Evolutionary conservation across 1,140 invertebrate genomes (phyloP).

Genomic region (Drosophila leontia): DNA sequence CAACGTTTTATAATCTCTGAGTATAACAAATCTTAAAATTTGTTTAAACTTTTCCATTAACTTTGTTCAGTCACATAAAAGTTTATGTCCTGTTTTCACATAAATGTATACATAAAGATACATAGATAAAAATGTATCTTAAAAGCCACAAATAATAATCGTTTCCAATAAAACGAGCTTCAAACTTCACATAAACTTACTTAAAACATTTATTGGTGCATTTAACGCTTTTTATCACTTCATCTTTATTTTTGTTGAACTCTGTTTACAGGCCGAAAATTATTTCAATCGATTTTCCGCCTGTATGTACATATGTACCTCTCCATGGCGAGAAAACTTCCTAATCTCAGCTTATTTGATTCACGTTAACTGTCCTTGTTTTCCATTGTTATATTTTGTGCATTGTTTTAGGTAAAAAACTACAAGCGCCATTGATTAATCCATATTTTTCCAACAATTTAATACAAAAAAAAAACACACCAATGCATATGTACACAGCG

Average conservation of each 20-base stretch:
- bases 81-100: background rate
- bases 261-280: slow-evolving; percentile 41
- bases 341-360: slow-evolving; percentile 1
- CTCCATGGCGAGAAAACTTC: slow-evolving; percentile 23
- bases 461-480: slow-evolving; percentile 26
- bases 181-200: slow-evolving; percentile 8
- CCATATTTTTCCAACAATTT: slow-evolving; percentile 35
- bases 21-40: background rate
- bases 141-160: too few relatives aligned
- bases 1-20: background rate
- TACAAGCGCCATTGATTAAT: slow-evolving; percentile 21
- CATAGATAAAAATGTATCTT: background rate
- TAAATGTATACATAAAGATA: slow-evolving; percentile 5
- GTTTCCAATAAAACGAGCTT: background rate
- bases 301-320: slow-evolving; percentile 5
- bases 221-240: slow-evolving; percentile 25
- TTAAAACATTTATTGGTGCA: slow-evolving; percentile 21
- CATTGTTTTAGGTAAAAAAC: slow-evolving; percentile 9
- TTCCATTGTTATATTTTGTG: slow-evolving; percentile 7
- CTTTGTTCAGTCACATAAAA: background rate
- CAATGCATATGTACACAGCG: slow-evolving; percentile 45
- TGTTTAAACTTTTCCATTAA: background rate
- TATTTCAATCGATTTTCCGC: slow-evolving; percentile 39
- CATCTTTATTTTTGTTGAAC: slow-evolving; percentile 43
- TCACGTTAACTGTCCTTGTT: slow-evolving; percentile 4